Evolutionary conservation across 2,113 vertebrate species (phyloP), one percentile per base, ranked within the genome.

Genomic region (Oceanites oceanicus): DNA sequence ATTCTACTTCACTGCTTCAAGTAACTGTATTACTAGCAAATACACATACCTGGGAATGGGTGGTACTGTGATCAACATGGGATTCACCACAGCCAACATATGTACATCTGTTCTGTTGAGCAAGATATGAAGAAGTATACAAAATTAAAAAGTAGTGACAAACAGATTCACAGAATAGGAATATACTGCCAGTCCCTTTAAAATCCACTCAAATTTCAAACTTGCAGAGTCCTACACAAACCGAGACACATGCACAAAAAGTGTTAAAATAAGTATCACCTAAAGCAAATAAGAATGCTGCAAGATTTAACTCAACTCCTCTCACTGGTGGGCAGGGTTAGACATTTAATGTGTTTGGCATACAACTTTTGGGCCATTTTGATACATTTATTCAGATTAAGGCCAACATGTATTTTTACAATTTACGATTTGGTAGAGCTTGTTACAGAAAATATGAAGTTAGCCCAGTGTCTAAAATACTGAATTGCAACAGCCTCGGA

Each of bases 21-120:
- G 25, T 56, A 79, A 59, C 20, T 74, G 30, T 10, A 72, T 67
- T 52, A 40, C 6, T 15, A 86, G 65, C 53, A 76, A 42, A 68
- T 7, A 68, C 29, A 97, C 98, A 87, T 97, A 99, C 99, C 99
- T 99, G 99, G 47, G 99, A 99, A 97, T 99, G 99, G 81, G 99
- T 98, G 11, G 99, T 99, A 97, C 99, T 99, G 95, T 99, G 99
- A 98, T 99, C 99, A 21, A 98, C 97, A 34, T 99, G 99, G 61
- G 99, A 99, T 95, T 99, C 99, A 84, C 99, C 99, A 92, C 99
- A 99, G 92, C 99, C 99, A 92, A 99, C 99, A 32, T 99, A 99
- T 0, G 99, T 97, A 72, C 99, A 99, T 94, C 98, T 99, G 89
- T 99, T 98, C 99, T 99, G 93, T 85, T 85, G 94, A 92, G 96